These are phyloP conservation scores for Tamias sibiricus DNA, from an alignment of 2,113 vertebrate species.

Conservation along the genomic window DNA sequence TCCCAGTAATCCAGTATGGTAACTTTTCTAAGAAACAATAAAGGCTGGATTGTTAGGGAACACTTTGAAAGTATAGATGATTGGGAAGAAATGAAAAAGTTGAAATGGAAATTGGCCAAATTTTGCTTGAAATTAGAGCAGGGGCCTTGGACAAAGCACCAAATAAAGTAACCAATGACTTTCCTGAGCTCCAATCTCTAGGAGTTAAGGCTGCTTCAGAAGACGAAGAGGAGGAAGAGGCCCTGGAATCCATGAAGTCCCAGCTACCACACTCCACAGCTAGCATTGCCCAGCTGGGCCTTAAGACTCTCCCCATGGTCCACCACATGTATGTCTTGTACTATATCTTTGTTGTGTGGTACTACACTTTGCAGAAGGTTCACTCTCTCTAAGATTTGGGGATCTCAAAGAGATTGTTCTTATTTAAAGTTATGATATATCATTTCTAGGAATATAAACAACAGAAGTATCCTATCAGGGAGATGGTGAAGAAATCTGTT, in stretches of 20 bases:
- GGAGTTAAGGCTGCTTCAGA: slow-evolving; percentile 91
- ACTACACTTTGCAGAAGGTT: slow-evolving; percentile 69
- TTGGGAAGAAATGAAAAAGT: not conserved
- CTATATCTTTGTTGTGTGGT: slow-evolving; percentile 75
- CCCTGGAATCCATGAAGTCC: slow-evolving; percentile 97
- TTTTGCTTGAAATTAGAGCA: slow-evolving; percentile 75
- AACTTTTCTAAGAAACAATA: not conserved
- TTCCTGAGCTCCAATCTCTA: slow-evolving; percentile 89
- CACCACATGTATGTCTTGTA: slow-evolving; percentile 78
- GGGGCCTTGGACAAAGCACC: slow-evolving; percentile 98
- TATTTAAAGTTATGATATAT: slow-evolving; percentile 28
- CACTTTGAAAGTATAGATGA: not conserved
- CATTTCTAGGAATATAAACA: slow-evolving; percentile 55
- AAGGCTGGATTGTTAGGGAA: not conserved
- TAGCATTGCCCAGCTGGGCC: slow-evolving; percentile 77
- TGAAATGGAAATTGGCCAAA: not conserved
- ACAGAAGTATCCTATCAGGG: slow-evolving; percentile 9
- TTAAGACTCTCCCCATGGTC: not conserved
- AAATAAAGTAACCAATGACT: slow-evolving; percentile 95
- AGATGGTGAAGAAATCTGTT: slow-evolving; percentile 52
- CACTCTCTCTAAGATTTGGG: slow-evolving; percentile 37
- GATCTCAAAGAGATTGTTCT: not conserved
- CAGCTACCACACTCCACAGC: slow-evolving; percentile 95
- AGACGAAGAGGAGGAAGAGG: slow-evolving; percentile 94
- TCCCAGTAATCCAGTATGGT: not conserved